Evolutionary conservation across 2,797 vertebrate species (phyloP).

Genomic region (Sitta carolinensis): DNA sequence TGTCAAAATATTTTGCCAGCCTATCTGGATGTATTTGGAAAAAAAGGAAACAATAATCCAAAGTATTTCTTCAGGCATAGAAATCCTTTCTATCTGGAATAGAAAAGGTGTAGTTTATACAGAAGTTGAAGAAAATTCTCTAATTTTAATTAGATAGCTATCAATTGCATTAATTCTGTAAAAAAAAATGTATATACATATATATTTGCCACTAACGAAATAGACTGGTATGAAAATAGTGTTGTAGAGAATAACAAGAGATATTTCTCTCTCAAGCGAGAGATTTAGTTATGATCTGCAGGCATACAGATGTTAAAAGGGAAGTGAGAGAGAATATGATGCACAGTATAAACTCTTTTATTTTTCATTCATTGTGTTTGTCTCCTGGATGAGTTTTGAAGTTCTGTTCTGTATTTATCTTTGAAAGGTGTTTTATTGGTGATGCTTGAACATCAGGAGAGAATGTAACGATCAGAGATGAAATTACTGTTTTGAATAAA

Average conservation of each 20-base stretch:
- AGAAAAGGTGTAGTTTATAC: not conserved
- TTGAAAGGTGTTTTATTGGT: not conserved
- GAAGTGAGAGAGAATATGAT: not conserved
- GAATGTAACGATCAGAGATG: not conserved
- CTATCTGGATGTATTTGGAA: not conserved
- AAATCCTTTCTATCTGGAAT: not conserved
- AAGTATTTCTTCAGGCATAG: not conserved
- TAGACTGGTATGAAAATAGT: not conserved
- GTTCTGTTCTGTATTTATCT: not conserved
- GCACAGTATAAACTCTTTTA: not conserved
- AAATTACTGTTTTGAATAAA: not conserved
- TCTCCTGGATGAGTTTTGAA: not conserved
- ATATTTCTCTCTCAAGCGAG: not conserved
- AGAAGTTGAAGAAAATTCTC: not conserved
- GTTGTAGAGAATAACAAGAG: not conserved
- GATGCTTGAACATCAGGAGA: not conserved
- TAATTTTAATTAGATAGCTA: not conserved
- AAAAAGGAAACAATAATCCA: not conserved
- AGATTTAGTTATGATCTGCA: not conserved
- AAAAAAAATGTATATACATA: not conserved
- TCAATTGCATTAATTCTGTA: not conserved
- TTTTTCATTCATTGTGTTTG: not conserved
- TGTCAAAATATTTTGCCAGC: not conserved
- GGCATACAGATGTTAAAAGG: not conserved
- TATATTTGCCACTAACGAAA: not conserved